These are phyloP conservation scores for Heterocephalus glaber DNA, from an alignment of 2,113 vertebrate genomes.

Conservation along the genomic window DNA sequence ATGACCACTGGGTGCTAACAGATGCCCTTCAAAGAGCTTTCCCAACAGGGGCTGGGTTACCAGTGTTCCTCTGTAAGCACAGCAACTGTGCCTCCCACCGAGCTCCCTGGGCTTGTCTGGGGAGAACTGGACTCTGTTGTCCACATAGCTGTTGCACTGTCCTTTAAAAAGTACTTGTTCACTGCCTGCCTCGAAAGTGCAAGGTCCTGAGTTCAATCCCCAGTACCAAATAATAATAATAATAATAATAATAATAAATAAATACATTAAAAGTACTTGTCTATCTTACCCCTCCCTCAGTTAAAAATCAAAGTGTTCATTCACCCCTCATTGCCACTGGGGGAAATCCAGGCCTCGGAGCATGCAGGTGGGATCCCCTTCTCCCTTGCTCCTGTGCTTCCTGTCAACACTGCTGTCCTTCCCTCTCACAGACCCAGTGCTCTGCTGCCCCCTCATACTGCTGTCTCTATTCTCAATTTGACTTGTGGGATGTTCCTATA, in stretches of 20 bases:
- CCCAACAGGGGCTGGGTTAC: no score
- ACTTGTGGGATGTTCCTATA: not conserved
- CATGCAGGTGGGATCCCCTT: not conserved
- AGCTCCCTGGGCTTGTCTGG: not conserved
- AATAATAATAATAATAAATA: no score
- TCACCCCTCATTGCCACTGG: not conserved
- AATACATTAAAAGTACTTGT: not conserved
- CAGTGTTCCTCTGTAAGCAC: not conserved
- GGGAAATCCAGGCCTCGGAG: not conserved
- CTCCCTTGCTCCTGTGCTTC: not conserved
- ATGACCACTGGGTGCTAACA: not conserved
- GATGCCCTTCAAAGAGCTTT: not conserved
- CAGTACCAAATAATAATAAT: no score
- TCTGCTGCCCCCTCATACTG: accelerated
- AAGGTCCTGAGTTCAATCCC: no score
- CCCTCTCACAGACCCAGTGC: not conserved
- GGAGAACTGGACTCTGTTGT: accelerated
- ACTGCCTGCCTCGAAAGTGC: no score
- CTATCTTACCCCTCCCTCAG: not conserved
- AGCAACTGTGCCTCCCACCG: not conserved
- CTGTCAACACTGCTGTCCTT: not conserved
- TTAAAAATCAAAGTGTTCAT: not conserved
- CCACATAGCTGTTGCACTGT: not conserved
- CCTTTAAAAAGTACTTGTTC: not conserved
- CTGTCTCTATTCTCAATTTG: not conserved